Evolutionary conservation across 2,113 vertebrate genomes (phyloP), one percentile per base, ranked within the genome.

Genomic region (Nanorana parkeri): DNA sequence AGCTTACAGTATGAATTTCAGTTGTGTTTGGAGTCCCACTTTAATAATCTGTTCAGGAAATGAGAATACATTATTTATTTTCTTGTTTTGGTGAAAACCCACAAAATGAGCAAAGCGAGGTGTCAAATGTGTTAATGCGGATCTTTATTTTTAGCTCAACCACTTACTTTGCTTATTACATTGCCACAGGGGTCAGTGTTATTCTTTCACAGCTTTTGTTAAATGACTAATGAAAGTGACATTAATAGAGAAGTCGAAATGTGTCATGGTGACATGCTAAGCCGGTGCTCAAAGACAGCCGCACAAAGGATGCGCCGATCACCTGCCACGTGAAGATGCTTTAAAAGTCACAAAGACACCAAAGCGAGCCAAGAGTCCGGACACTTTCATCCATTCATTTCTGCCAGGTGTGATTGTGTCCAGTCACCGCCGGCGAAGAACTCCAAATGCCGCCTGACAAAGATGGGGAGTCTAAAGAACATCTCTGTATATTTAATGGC

Each of bases 281-380:
- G 55, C 28, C 55, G 19, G 8, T 28, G 24, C 24, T 28, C 4
- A 19, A 11, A 72, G 51, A 55, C 51, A 55, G 23, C 51, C 15
- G 51, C 51, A 72, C 51, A 72, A 72, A 72, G 23, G 23, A 72
- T 20, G 51, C 47, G 68, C 23, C 26, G 23, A 55, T 52, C 68
- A 55, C 23, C 67, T 52, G n/a, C 41, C 47, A 52, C 17, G 67
- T 69, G 21, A 16, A 52, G 67, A 69, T 17, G 17, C 36, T 51
- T 68, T 21, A 11, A 51, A 72, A 26, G 6, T 72, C 21, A 20
- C 17, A 55, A 71, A 52, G 47, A 55, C 52, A 41, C 52, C 21
- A 55, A 55, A 56, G 24, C 5, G n/a, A 24, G 11, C 10, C 5
- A 5, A 47, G 52, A 56, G 24, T 17, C 8, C 6, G 24, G 23